Evolutionary conservation across 2,113 vertebrate species (phyloP).

Genomic region (Blennius ocellaris): DNA sequence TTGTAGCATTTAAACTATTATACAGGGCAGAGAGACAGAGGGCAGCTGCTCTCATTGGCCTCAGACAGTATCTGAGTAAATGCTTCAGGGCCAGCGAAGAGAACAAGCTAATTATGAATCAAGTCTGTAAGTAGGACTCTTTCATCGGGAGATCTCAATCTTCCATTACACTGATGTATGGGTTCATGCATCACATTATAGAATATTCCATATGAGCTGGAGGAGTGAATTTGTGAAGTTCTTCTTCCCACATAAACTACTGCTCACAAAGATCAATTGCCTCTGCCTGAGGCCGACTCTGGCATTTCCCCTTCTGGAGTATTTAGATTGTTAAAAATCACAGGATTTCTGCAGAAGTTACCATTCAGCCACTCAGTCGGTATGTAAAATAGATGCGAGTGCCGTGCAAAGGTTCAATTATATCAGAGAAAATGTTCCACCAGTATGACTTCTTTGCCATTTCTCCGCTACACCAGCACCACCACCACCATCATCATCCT

Average conservation of each 20-base stretch:
- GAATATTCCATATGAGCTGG: constrained; percentile 67
- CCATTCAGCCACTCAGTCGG: constrained; percentile 11
- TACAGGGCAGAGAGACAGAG: constrained; percentile 18
- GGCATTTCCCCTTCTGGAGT: constrained; percentile 49
- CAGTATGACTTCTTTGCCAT: constrained; percentile 12
- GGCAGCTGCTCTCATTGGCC: constrained; percentile 66
- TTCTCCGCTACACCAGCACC: constrained; percentile 47
- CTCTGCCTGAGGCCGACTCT: constrained; percentile 23
- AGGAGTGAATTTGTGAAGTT: constrained; percentile 69
- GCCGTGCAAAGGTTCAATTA: constrained; percentile 1
- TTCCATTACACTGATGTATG: constrained; percentile 86
- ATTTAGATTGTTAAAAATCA: constrained; percentile 43
- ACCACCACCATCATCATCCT: constrained; percentile 62
- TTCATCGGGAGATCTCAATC: constrained; percentile 86
- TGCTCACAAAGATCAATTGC: constrained; percentile 53
- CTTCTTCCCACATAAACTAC: constrained; percentile 63
- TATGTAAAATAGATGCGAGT: constrained; percentile 26
- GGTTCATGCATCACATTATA: constrained; percentile 71
- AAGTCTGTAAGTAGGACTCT: constrained; percentile 68
- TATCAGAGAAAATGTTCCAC: constrained; percentile 13
- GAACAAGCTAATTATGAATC: constrained; percentile 78
- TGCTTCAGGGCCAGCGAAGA: constrained; percentile 65
- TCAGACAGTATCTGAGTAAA: constrained; percentile 63
- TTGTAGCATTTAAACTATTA: constrained; percentile 44
- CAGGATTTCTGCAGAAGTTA: constrained; percentile 32